Evolutionary conservation across 2,797 vertebrate genomes (phyloP).

Genomic region (Eulemur albifrons): DNA sequence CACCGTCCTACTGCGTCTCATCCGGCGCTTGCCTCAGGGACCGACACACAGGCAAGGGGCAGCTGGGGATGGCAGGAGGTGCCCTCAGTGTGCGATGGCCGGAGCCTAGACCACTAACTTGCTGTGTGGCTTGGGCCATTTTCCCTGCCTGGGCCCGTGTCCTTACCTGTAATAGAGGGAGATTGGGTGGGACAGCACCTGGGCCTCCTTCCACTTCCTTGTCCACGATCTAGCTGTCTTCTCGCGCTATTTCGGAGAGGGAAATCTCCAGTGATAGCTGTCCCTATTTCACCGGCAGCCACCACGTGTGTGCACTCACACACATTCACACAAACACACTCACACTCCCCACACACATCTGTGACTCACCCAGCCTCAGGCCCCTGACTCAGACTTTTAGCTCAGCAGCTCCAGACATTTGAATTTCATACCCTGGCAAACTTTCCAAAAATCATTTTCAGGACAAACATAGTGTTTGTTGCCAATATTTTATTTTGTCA

Average conservation of each 20-base stretch:
- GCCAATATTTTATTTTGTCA: constrained; percentile 60
- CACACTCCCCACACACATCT: background rate
- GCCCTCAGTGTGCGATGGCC: background rate
- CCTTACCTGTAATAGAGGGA: background rate
- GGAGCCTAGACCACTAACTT: background rate
- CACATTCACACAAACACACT: background rate
- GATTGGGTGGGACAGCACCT: too few relatives aligned
- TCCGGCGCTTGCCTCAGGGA: background rate
- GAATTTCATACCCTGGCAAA: constrained; percentile 17
- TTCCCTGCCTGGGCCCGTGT: background rate
- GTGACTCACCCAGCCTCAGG: background rate
- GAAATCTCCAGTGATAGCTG: background rate
- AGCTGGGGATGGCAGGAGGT: background rate
- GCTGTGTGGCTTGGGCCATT: background rate
- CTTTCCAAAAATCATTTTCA: constrained; percentile 38
- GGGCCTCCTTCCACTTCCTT: background rate
- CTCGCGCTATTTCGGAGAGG: background rate
- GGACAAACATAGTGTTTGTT: background rate
- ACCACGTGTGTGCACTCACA: background rate
- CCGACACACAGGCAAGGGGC: background rate
- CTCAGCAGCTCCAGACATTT: constrained; percentile 32
- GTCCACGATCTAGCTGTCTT: background rate
- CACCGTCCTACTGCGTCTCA: background rate
- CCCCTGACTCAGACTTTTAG: background rate
- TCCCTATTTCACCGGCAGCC: background rate